Conservation (phyloP, 2,888 invertebrate genomes). For the Hylaea fasciaria region DNA sequence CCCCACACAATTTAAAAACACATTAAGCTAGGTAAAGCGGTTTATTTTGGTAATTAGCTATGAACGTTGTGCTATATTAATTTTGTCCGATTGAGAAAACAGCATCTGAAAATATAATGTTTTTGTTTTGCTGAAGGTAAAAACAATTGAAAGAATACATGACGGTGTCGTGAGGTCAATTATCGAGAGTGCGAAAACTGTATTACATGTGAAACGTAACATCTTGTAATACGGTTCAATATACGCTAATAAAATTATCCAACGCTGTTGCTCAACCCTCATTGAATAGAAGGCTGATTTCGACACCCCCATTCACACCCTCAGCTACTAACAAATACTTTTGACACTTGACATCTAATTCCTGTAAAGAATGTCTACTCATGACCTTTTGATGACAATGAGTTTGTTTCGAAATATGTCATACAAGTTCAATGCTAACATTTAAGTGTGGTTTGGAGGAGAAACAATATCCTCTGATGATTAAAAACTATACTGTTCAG, state of each 20-base stretch:
- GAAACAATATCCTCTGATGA: no score
- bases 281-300: constrained; percentile 68
- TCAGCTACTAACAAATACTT: constrained; percentile 52
- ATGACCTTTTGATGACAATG: constrained; percentile 63
- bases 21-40: constrained; percentile 18
- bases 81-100: constrained; percentile 12
- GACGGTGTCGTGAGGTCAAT: constrained; percentile 74
- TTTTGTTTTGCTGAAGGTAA: constrained; percentile 48
- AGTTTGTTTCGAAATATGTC: constrained; percentile 54
- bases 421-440: constrained; percentile 73
- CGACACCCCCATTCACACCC: constrained; percentile 72
- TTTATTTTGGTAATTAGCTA: constrained; percentile 20
- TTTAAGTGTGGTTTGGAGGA: not conserved
- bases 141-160: constrained; percentile 58
- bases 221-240: constrained; percentile 56
- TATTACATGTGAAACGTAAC: constrained; percentile 71
- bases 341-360: constrained; percentile 71
- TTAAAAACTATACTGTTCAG: no score
- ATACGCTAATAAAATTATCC: constrained; percentile 71
- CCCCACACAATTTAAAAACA: constrained; percentile 20
- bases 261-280: constrained; percentile 71
- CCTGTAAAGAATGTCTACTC: constrained; percentile 50
- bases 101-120: constrained; percentile 10
- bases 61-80: constrained; percentile 26
- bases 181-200: constrained; percentile 65